Base-by-base conservation (phyloP, 2,888 invertebrate genomes). In the Helobdella robusta region DNA sequence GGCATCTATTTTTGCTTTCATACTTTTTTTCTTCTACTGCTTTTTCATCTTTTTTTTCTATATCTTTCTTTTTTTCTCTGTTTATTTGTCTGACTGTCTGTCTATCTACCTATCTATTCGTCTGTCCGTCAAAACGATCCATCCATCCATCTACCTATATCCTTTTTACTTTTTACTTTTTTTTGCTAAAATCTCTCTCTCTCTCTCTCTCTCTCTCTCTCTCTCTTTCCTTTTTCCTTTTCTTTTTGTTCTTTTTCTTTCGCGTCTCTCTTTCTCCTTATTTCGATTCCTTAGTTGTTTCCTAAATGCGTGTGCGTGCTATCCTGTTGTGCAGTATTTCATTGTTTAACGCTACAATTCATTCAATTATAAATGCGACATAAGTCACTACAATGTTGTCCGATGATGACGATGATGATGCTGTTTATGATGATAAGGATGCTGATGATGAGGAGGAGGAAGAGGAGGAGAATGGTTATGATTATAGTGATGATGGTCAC, bases 161-260 rank as follows among this genome's bases (percentile, higher is more conserved):
- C 20, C 25, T 20, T 25, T 50, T 20, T 25, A 6, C 8, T 30
- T n/a, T 32, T 56, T 32, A 6, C 56, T 25, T 32, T 56, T 30
- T 56, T 32, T 25, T 32, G n/a, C 56, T 56, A 28, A n/a, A n/a
- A n/a, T 56, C 56, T 28, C 3, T 40, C 44, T 40, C 44, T 40
- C 44, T 40, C 44, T 40, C 44, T 40, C 44, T 40, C 44, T 40
- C 44, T 40, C n/a, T 40, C n/a, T 40, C 44, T 40, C n/a, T 40
- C 44, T 40, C n/a, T 40, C 44, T 40, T 40, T 40, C 44, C n/a
- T 40, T 40, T n/a, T 15, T 40, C n/a, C 44, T 40, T 40, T 40
- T n/a, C n/a, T 40, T 15, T 40, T 40, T 40, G 44, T 40, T 40
- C 44, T 40, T 15, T n/a, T n/a, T 15, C n/a, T 40, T 40, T 40